Evolutionary conservation across 2,888 invertebrate genomes (phyloP), one percentile per base, ranked within the genome.

Genomic region (Anorthoa munda): DNA sequence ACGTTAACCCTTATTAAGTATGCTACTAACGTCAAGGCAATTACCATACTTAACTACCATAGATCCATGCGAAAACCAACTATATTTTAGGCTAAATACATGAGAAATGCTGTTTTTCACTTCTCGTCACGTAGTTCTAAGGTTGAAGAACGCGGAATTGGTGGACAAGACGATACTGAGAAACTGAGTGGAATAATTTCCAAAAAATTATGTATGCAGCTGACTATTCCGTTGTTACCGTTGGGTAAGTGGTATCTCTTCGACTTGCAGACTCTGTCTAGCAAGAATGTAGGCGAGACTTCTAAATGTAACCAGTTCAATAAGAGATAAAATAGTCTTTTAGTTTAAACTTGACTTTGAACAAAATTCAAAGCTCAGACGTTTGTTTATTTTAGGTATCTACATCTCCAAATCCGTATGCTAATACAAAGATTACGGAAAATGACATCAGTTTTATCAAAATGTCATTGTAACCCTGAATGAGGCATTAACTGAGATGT

Each of bases 81-180:
- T 77, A 86, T 87, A 86, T 90, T 91, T 91, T 91, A 88, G 88
- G 86, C 86, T 86, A 89, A 90, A 89, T 88, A 88, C 86, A 87
- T 84, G 84, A 78, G 85, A 86, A 88, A 79, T 55, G 68, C 84
- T 86, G 85, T 86, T 89, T 89, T 86, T 85, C 84, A 77, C 86
- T 89, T 86, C 90, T 84, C 72, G 89, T 92, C 92, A 93, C 93
- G 93, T 93, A 88, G 60, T 79, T n/a, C 53, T 64, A 68, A 91
- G 90, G 90, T 92, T 89, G 88, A 91, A 79, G 91, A 90, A 90
- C 91, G 90, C 89, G 87, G 89, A 90, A 91, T 91, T 85, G 83
- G 85, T 87, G 86, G 66, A 74, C 83, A 79, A 17, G 63, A 64
- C 55, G 68, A 73, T 86, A 82, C 86, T 79, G 23, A 79, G 86